These are phyloP conservation scores for Pyrrhura leucotis DNA, from an alignment of 2,797 vertebrate species.

Conservation along the genomic window DNA sequence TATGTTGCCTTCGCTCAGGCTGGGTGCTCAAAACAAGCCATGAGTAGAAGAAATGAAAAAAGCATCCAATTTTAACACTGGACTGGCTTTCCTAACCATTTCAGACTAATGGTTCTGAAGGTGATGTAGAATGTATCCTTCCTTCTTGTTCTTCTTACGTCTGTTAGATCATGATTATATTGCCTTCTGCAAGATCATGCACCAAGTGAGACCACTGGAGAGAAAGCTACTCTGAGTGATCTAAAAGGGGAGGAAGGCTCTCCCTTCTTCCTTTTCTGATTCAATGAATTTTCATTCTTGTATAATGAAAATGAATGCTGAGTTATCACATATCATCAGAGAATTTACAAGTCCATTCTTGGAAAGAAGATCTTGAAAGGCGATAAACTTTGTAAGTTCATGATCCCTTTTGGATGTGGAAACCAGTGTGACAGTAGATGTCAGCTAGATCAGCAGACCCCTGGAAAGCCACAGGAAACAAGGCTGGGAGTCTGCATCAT, in stretches of 20 bases:
- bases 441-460: fast-evolving
- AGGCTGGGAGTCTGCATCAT: background rate
- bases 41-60: conserved; percentile 3
- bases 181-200: background rate
- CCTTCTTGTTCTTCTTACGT: background rate
- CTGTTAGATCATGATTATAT: background rate
- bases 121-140: background rate
- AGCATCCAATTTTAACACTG: background rate
- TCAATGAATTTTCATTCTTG: background rate
- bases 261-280: background rate
- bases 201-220: background rate
- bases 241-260: fast-evolving
- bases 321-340: background rate
- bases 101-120: background rate
- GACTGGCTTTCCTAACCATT: background rate
- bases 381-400: background rate
- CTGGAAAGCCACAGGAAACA: background rate
- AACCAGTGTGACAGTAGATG: background rate
- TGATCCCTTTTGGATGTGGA: background rate
- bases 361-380: background rate
- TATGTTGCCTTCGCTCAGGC: background rate
- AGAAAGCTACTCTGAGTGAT: background rate
- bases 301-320: background rate
- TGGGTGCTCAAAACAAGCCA: conserved; percentile 14
- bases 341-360: background rate